Conservation (phyloP, 2,797 vertebrate genomes). For the Thunnus albacares region DNA sequence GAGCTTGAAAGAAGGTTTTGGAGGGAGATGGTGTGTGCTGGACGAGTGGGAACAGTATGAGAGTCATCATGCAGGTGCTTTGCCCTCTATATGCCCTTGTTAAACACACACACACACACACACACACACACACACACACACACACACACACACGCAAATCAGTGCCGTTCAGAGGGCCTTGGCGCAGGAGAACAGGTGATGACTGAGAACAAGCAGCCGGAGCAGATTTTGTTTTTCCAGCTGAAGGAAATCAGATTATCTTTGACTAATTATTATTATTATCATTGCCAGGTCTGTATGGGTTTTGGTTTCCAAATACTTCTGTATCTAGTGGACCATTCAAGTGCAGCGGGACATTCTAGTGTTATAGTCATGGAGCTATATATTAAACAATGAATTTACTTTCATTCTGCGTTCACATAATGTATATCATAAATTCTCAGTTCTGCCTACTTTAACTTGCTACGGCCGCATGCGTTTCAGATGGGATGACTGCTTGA, state of each 20-base stretch:
- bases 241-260: slow-evolving; percentile 47
- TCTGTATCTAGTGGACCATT: not conserved
- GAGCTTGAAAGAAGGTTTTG: slow-evolving; percentile 13
- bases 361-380: too few relatives aligned
- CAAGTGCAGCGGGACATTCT: not conserved
- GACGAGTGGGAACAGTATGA: not conserved
- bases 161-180: slow-evolving; percentile 20
- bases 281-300: not conserved
- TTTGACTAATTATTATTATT: slow-evolving; percentile 31
- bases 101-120: slow-evolving; percentile 14
- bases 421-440: not conserved
- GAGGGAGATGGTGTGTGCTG: not conserved
- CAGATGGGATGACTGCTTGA: not conserved
- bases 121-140: slow-evolving; percentile 32
- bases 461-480: not conserved
- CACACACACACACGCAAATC: slow-evolving; percentile 38
- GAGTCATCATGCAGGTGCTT: slow-evolving; percentile 59
- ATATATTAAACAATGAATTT: not conserved
- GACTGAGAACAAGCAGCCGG: slow-evolving; percentile 63
- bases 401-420: not conserved
- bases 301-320: not conserved
- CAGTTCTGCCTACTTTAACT: not conserved
- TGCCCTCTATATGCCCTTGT: slow-evolving; percentile 34
- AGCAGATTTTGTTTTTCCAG: slow-evolving; percentile 39
- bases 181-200: slow-evolving; percentile 53